Evolutionary conservation across 1,140 invertebrate species (phyloP).

Genomic region (Trinorchestia longiramus): DNA sequence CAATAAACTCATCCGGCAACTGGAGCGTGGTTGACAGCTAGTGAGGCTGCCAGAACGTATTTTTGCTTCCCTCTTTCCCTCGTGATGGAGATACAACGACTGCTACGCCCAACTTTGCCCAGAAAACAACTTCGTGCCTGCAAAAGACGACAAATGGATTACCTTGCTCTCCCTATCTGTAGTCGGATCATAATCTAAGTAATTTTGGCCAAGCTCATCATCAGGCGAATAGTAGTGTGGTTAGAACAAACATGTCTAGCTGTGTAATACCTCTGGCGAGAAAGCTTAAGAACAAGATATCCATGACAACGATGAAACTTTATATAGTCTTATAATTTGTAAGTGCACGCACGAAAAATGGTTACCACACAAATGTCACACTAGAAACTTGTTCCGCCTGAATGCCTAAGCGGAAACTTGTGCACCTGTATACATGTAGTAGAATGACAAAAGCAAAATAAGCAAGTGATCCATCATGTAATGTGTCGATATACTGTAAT

Average conservation of each 20-base stretch:
- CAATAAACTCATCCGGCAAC: slow-evolving; percentile 51
- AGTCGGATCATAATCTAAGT: not conserved
- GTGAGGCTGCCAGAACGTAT: slow-evolving; percentile 53
- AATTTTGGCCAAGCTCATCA: not conserved
- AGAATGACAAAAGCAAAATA: too few relatives aligned
- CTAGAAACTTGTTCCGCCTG: too few relatives aligned
- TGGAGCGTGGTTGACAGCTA: slow-evolving; percentile 50
- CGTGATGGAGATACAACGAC: slow-evolving; percentile 44
- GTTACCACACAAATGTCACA: too few relatives aligned
- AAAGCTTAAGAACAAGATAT: not conserved
- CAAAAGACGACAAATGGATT: slow-evolving; percentile 38
- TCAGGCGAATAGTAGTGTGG: not conserved
- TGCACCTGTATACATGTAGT: too few relatives aligned
- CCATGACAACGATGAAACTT: too few relatives aligned
- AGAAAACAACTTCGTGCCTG: slow-evolving; percentile 1
- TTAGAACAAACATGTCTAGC: not conserved
- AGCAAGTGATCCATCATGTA: too few relatives aligned
- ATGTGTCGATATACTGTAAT: too few relatives aligned
- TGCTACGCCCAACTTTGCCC: slow-evolving; percentile 38
- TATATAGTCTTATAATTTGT: too few relatives aligned
- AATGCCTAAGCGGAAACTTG: too few relatives aligned
- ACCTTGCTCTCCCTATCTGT: not conserved
- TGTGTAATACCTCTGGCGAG: not conserved
- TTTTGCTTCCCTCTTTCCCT: slow-evolving; percentile 34
- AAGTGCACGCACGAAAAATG: too few relatives aligned